These are phyloP conservation scores for Aurelia sp. DNA, from an alignment of 30 jellyfish, hydroid and myxozoan species.

Conservation along the genomic window DNA sequence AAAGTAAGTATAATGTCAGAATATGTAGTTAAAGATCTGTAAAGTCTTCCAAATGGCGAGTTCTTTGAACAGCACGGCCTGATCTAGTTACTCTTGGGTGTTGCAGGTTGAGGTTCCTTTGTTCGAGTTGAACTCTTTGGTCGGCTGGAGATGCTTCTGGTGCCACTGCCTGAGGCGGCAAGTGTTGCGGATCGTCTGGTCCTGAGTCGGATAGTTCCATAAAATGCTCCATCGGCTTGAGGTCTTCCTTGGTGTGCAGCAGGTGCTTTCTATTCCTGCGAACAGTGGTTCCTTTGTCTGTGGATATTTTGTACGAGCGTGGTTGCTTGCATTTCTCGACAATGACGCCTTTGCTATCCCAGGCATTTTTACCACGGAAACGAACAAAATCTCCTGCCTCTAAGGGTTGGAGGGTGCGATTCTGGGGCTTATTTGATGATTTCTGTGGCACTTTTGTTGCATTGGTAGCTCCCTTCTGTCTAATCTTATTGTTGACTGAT, in stretches of 20 bases:
- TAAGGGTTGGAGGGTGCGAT: too few relatives aligned
- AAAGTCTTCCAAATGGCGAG: not conserved
- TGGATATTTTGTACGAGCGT: not conserved
- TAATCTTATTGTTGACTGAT: too few relatives aligned
- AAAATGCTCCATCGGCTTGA: not conserved
- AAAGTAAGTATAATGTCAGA: not conserved
- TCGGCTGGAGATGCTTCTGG: not conserved
- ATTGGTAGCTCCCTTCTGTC: too few relatives aligned
- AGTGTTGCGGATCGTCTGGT: not conserved
- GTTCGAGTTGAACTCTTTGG: not conserved
- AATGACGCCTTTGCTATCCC: not conserved
- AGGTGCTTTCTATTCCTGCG: conserved; percentile 10
- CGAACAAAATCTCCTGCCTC: too few relatives aligned
- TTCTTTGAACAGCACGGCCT: not conserved
- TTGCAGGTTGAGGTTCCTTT: not conserved
- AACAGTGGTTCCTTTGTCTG: conserved; percentile 7
- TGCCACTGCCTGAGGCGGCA: not conserved
- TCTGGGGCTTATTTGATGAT: too few relatives aligned
- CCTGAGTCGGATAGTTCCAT: not conserved
- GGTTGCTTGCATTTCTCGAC: conserved; percentile 13
- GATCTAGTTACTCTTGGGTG: conserved; percentile 5
- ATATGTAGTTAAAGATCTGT: not conserved
- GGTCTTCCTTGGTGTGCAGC: conserved; percentile 1
- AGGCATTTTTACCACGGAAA: conserved; percentile 6
- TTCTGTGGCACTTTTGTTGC: too few relatives aligned